Evolutionary conservation across 2,888 invertebrate species (phyloP).

Genomic region (Nasonia oneida): DNA sequence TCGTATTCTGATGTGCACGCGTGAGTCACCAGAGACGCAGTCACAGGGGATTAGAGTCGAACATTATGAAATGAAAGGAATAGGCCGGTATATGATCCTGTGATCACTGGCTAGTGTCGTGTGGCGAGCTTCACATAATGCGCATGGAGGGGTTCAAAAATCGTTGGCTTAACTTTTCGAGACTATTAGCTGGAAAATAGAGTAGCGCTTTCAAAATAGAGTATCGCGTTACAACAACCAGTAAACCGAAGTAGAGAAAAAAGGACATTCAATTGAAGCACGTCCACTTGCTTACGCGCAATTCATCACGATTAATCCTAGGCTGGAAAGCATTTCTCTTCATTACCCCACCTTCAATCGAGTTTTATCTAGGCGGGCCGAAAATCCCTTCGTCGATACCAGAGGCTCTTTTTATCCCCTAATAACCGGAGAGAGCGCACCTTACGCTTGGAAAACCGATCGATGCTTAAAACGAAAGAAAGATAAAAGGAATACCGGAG

Average conservation of each 20-base stretch:
- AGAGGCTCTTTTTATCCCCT: slow-evolving; percentile 28
- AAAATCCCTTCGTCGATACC: slow-evolving; percentile 56
- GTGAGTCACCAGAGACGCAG: slow-evolving; percentile 32
- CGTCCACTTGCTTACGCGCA: not conserved
- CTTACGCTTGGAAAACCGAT: not conserved
- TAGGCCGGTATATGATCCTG: not conserved
- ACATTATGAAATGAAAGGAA: not conserved
- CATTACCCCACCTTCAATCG: slow-evolving; percentile 36
- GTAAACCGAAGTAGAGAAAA: not conserved
- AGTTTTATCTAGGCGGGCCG: slow-evolving; percentile 33
- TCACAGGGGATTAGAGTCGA: slow-evolving; percentile 12
- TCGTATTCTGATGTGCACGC: slow-evolving; percentile 1
- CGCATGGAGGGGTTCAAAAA: not conserved
- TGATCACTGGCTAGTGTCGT: slow-evolving; percentile 19
- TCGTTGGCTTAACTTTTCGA: slow-evolving; percentile 23
- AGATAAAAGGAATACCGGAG: slow-evolving; percentile 5
- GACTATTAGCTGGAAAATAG: slow-evolving; percentile 27
- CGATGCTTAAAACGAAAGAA: not conserved
- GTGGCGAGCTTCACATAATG: not conserved
- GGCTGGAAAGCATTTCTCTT: slow-evolving; percentile 27
- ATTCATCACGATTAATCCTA: slow-evolving; percentile 26
- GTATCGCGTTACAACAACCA: not conserved
- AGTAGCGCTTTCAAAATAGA: not conserved
- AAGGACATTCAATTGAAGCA: slow-evolving; percentile 1
- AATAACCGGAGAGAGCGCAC: slow-evolving; percentile 24